Base-by-base conservation (phyloP, 30 jellyfish, hydroid and myxozoan species). In the Aurelia coerulea region DNA sequence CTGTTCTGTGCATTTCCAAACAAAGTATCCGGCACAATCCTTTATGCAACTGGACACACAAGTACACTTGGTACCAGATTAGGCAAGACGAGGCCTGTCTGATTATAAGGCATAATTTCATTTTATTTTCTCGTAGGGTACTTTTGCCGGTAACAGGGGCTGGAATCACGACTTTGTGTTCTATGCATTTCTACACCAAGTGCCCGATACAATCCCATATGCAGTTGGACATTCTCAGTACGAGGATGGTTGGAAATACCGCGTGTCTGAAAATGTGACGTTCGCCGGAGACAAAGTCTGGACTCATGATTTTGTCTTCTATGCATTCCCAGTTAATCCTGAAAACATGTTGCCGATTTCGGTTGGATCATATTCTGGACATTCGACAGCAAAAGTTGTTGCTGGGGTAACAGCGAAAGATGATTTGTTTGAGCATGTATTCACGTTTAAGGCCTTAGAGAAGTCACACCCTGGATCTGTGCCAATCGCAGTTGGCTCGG, bases 271-370 rank as follows among this genome's bases (percentile, higher is more conserved):
- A 66, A 73, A 72, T 39, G 9, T 53, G 6, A 68, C 79, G 1
- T 83, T 51, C 1, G 92, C 86, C 39, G 92, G 92, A 13, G 92
- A 83, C 62, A 6, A 70, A 3, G 92, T 87, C n/a, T 83, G 92
- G 92, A 74, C 86, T 49, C 92, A 83, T 39, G 92, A 41, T 62
- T 83, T 83, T 63, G 92, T 83, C 35, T 83, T 83, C 74, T 72
- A 83, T 35, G 86, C 78, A 10, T 74, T 59, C 35, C 86, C 92
- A 0, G 67, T 56, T 70, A 73, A 83, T 71, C 86, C 92, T 4
- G 80, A 73, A 14, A 19, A 10, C n/a, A 18, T 83, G 19, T 10
- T 82, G 54, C 91, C 91, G 5, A 72, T 83, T 7, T 62, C 87
- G 17, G 86, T 83, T 37, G 92, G 92, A 46, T 83, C 80, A 6